These are phyloP conservation scores for Crotalus viridis DNA, from an alignment of 2,113 vertebrate genomes.

Conservation along the genomic window DNA sequence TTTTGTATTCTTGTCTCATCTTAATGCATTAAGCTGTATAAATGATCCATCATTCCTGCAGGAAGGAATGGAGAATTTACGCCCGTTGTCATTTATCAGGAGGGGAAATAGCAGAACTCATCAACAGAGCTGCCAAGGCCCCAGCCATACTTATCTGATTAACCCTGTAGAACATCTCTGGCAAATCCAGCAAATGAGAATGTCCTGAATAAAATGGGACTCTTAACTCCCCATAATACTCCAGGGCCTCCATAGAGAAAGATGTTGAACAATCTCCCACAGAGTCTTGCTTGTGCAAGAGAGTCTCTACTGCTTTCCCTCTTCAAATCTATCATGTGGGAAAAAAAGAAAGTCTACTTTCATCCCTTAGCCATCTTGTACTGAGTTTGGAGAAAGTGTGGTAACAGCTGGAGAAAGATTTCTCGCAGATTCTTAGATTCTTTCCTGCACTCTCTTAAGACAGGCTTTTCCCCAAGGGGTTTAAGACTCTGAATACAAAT, in stretches of 20 bases:
- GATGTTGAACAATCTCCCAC: background rate
- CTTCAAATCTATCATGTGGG: background rate
- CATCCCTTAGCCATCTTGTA: background rate
- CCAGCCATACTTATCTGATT: slow-evolving; percentile 40
- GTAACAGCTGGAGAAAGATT: background rate
- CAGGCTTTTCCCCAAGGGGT: background rate
- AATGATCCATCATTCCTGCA: slow-evolving; percentile 56
- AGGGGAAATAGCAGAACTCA: slow-evolving; percentile 48
- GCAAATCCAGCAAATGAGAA: slow-evolving; percentile 40
- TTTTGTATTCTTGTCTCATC: slow-evolving; percentile 42
- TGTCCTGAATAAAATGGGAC: slow-evolving; percentile 31
- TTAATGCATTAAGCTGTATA: slow-evolving; percentile 51
- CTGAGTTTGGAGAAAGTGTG: background rate
- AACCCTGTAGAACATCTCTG: slow-evolving; percentile 55
- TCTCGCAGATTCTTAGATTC: background rate
- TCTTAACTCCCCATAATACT: background rate
- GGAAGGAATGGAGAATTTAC: slow-evolving; percentile 59
- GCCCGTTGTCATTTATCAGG: slow-evolving; percentile 56
- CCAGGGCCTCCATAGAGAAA: background rate
- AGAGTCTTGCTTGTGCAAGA: background rate
- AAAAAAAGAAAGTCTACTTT: background rate
- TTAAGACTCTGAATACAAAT: background rate
- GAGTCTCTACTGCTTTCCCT: background rate
- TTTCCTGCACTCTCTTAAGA: background rate
- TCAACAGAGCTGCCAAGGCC: slow-evolving; percentile 25